Percentiles rank a stretch among this genome's conserved stretches.
phyloP scores from a whole-genome alignment of 2,888 invertebrate species.

The Aspidapion aeneum region DNA sequence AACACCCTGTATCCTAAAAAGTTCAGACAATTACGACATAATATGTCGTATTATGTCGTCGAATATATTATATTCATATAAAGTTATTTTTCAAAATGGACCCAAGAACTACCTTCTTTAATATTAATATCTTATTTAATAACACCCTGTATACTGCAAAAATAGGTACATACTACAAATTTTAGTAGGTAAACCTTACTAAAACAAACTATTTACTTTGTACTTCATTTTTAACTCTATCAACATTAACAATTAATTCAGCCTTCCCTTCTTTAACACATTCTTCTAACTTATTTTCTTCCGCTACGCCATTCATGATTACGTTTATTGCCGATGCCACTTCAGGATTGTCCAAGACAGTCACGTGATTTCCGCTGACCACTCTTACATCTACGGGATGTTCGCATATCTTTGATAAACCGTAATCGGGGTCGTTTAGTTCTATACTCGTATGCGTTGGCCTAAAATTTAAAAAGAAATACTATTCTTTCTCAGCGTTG shows the following conservation, averaged over 20 bases:
- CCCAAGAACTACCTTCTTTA: no score
- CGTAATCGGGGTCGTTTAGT: conserved; percentile 58
- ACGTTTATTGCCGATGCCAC: conserved; percentile 13
- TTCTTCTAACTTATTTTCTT: neutral
- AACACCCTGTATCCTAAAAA: no score
- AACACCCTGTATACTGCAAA: no score
- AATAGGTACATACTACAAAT: no score
- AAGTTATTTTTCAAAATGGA: no score
- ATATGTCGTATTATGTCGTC: no score
- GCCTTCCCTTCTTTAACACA: neutral
- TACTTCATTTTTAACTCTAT: neutral
- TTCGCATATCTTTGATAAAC: conserved; percentile 48
- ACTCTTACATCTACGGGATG: conserved; percentile 56
- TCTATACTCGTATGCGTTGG: conserved; percentile 24
- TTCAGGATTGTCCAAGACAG: conserved; percentile 60
- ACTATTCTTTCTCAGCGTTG: no score
- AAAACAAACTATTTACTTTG: neutral
- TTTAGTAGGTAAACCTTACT: neutral
- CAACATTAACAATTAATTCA: neutral
- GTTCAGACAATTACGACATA: no score
- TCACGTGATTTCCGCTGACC: conserved; percentile 68
- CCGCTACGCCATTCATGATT: neutral
- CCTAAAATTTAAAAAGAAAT: no score
- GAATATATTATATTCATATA: no score
- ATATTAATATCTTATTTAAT: no score